Evolutionary conservation across 2,888 invertebrate genomes (phyloP), one percentile per base, ranked within the genome.

Genomic region (Fissipunctia ypsillon): DNA sequence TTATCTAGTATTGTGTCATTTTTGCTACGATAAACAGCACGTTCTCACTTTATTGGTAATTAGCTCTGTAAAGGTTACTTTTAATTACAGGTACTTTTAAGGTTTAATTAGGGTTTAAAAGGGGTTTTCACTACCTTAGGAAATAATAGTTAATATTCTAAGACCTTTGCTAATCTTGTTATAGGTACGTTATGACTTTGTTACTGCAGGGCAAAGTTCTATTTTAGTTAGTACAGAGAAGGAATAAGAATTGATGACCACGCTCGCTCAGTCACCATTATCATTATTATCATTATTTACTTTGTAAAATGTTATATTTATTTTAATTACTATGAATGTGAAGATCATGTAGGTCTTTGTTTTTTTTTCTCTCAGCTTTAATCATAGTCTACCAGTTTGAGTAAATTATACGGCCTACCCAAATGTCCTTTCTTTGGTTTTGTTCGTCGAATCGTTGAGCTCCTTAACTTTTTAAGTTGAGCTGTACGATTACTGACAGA

Each of bases 111-210:
- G 3, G 10, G 35, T 43, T 35, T 50, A 9, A 71, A 57, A 77
- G 28, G 50, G 35, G 35, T 38, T 16, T 48, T 78, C 5, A 35
- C 14, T 43, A 45, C 25, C 19, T 22, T 22, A 31, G 14, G 6
- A 78, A 48, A 57, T 22, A 48, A 69, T 56, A 57, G 48, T 57
- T 77, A 35, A 70, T 68, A 28, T 28, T 41, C n/a, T 38, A 56
- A 45, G 45, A 54, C 19, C 35, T 43, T 35, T 41, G 56, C 25
- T 78, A 50, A 66, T 38, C 16, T 43, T n/a, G 43, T 43, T 43
- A 43, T 6, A 38, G n/a, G 7, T 31, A 16, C 19, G 74, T 48
- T 31, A 61, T 38, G 38, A 41, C 28, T 10, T 35, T n/a, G n/a
- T 22, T 7, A 14, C 52, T 28, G n/a, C 38, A 28, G 0, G 3